Evolutionary conservation across 2,888 invertebrate genomes (phyloP).

Genomic region (Lingula anatina): DNA sequence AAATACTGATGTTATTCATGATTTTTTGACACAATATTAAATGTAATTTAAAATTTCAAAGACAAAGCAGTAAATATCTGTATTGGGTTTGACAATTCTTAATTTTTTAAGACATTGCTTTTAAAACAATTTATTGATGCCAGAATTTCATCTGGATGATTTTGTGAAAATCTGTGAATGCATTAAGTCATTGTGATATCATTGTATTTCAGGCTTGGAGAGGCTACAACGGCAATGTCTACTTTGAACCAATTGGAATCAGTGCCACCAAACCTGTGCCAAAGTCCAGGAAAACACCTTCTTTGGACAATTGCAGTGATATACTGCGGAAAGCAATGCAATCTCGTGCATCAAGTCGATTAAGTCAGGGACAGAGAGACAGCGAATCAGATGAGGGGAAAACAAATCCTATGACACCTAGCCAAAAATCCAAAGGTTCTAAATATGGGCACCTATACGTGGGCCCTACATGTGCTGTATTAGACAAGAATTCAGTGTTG

Average conservation of each 20-base stretch:
- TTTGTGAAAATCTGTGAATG: neutral
- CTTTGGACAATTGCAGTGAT: neutral
- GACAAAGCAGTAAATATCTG: no score
- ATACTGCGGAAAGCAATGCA: neutral
- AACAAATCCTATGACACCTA: neutral
- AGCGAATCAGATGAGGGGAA: no score
- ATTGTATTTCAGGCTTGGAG: slow-evolving; percentile 42
- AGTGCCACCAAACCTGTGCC: slow-evolving; percentile 8
- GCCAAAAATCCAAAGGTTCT: slow-evolving; percentile 1
- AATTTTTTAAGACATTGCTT: no score
- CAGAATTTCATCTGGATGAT: neutral
- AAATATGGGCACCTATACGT: slow-evolving; percentile 9
- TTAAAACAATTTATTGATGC: no score
- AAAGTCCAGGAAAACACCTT: neutral
- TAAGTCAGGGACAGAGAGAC: neutral
- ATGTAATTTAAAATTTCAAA: no score
- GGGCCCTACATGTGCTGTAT: slow-evolving; percentile 16
- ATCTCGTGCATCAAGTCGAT: neutral
- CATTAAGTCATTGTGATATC: no score
- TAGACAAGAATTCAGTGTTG: slow-evolving; percentile 29
- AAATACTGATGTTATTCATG: no score
- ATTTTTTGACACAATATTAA: no score
- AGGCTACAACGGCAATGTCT: slow-evolving; percentile 49
- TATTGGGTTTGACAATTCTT: no score
- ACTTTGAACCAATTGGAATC: slow-evolving; percentile 45